phyloP scores from a whole-genome alignment of 1,140 invertebrate species.

The Myzus persicae region DNA sequence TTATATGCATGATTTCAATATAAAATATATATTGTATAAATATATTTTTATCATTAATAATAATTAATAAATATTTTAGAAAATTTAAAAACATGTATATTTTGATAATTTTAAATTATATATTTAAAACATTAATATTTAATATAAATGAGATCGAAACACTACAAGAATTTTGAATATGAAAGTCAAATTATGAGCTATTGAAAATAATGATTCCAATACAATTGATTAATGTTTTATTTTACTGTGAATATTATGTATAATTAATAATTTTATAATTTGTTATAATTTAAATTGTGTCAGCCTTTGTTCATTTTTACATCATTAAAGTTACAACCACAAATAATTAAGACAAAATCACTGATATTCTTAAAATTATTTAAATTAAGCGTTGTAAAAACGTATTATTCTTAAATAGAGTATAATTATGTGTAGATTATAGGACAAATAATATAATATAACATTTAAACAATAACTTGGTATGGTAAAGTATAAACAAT shows the following conservation, averaged over 20 bases:
- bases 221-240: constrained; percentile 32
- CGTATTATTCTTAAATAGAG: constrained; percentile 18
- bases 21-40: constrained; percentile 3
- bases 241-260: background rate
- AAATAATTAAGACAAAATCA: constrained; percentile 10
- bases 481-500: constrained; percentile 26
- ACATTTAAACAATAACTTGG: constrained; percentile 4
- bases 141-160: constrained; percentile 36
- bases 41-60: constrained; percentile 18
- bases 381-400: constrained; percentile 4
- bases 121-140: constrained; percentile 33
- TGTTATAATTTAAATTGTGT: constrained; percentile 21
- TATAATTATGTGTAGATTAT: constrained; percentile 8
- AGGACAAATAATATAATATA: background rate
- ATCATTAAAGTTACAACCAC: constrained; percentile 26
- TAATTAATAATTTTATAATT: constrained; percentile 26
- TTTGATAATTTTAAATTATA: constrained; percentile 41
- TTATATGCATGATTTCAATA: constrained; percentile 27
- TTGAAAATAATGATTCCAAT: background rate
- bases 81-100: constrained; percentile 45
- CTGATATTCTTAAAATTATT: constrained; percentile 26
- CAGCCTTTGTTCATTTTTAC: constrained; percentile 35
- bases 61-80: background rate
- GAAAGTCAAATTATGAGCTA: background rate
- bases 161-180: constrained; percentile 5